phyloP scores from a whole-genome alignment of 1,140 invertebrate genomes.

The Megathymus violae region DNA sequence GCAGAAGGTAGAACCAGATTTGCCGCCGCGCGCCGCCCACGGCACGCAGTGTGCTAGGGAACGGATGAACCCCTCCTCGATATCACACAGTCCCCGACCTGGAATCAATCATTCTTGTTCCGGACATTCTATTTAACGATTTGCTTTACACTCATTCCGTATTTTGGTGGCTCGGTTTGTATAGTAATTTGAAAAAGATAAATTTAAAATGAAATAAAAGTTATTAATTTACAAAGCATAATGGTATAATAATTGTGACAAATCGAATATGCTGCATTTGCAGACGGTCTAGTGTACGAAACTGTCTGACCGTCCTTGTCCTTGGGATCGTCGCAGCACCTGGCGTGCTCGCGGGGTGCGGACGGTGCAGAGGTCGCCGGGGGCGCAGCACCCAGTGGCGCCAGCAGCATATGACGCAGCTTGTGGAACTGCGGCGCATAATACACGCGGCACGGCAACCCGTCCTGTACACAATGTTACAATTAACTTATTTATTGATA shows the following conservation, averaged over 20 bases:
- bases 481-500: no score
- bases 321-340: slow-evolving; percentile 47
- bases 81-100: slow-evolving; percentile 60
- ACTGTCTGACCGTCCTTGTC: slow-evolving; percentile 48
- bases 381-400: slow-evolving; percentile 45
- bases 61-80: slow-evolving; percentile 87
- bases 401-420: slow-evolving; percentile 68
- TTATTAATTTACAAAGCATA: no score
- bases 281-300: no score
- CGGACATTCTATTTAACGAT: neutral
- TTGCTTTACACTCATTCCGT: neutral
- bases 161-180: neutral
- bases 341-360: slow-evolving; percentile 32
- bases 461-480: slow-evolving; percentile 61
- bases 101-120: slow-evolving; percentile 17
- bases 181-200: no score
- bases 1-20: slow-evolving; percentile 97
- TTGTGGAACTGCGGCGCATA: slow-evolving; percentile 75
- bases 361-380: no score
- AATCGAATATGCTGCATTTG: no score
- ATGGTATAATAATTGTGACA: no score
- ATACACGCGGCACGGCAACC: slow-evolving; percentile 76
- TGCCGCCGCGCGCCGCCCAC: slow-evolving; percentile 98
- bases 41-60: slow-evolving; percentile 95
- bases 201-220: no score